Base-by-base conservation (phyloP, 2,797 vertebrate species). In the Nothura maculosa region DNA sequence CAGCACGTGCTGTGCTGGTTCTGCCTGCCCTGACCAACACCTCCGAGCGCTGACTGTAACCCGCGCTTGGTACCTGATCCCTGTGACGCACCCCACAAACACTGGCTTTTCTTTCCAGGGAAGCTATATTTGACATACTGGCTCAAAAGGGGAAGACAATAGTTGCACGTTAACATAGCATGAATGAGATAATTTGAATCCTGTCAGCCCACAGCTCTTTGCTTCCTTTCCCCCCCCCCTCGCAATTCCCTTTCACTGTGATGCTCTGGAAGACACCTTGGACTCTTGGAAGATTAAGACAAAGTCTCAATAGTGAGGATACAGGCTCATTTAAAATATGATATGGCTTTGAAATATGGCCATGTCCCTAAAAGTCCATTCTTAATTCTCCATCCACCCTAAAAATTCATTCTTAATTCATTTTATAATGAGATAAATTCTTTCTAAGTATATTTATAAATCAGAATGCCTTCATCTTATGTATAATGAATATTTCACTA, bases 361-460 rank as follows among this genome's bases (percentile, higher is more conserved):
- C 48, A 43, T 70, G 67, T 74, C 63, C 54, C 27, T 70, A 91
- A 79, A 92, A 85, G 80, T 43, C n/a, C 42, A 68, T 38, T 79
- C 85, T 92, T 1, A 1, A 36, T 79, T 84, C 22, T 48, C 22
- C 47, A 25, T 48, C 47, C 47, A 48, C 61, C 54, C 24, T 67
- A 91, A 84, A 92, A 82, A 85, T 42, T 28, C 32, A 68, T 34
- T 79, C 84, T 90, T 1, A 1, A 36, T 76, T 84, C 73, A 74
- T 90, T 90, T 87, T 85, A 74, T 69, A 88, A 84, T 24, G 42
- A 92, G 58, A 55, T 87, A 42, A 21, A 68, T 72, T 87, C 66
- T 90, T 89, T 47, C 38, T 73, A 87, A 87, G 81, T 50, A 38
- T 89, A 77, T 94, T 87, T 92, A 81, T 74, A 80, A 92, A 36